Conservation (phyloP, 2,113 vertebrate species). For the Cavia aperea region DNA sequence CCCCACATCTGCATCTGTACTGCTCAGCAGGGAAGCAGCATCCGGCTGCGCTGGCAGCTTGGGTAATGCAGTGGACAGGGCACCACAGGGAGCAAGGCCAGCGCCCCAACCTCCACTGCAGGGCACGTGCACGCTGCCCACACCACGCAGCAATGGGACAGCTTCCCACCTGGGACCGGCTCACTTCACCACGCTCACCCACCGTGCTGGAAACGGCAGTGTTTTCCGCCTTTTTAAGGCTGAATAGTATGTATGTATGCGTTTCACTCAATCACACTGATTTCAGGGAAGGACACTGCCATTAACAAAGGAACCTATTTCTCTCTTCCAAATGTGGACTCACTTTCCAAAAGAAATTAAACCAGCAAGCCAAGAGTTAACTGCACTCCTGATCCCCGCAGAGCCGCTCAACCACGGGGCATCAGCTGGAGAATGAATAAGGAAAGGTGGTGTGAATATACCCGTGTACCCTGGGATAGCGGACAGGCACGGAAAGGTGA, state of each 20-base stretch:
- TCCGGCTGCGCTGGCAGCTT: accelerated
- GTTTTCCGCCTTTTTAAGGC: neutral
- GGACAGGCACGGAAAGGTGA: no score
- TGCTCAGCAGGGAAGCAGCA: neutral
- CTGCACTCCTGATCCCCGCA: no score
- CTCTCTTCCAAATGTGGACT: neutral
- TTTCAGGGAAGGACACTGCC: neutral
- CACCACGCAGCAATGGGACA: neutral
- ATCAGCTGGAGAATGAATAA: no score
- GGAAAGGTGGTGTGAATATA: no score
- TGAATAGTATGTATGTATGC: neutral
- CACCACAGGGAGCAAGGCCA: neutral
- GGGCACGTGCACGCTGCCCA: no score
- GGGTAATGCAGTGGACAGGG: accelerated
- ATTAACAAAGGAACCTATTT: neutral
- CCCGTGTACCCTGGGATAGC: no score
- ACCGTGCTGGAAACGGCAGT: neutral
- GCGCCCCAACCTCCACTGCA: neutral
- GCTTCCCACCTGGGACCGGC: no score
- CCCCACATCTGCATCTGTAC: neutral
- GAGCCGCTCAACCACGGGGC: no score
- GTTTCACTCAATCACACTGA: neutral
- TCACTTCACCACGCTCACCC: neutral
- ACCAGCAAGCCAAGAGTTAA: no score
- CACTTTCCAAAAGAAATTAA: no score